Percentiles rank a stretch among this genome's conserved stretches.
Evolutionary conservation across 2,888 invertebrate genomes (phyloP).

Genomic region (Syritta pipiens): DNA sequence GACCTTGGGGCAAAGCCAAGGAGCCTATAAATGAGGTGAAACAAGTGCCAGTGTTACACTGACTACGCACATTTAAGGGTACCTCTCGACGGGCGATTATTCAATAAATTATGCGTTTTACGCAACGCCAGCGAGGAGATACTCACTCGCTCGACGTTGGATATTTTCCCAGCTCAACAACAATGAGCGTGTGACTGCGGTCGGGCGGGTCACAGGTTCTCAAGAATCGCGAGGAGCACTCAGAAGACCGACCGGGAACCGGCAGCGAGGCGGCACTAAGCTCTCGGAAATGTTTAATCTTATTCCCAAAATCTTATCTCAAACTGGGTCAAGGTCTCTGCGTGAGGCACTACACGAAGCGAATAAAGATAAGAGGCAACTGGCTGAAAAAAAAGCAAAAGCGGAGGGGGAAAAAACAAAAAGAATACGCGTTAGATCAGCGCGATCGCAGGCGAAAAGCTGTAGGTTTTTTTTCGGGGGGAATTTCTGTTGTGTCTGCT

Average conservation of each 20-base stretch:
- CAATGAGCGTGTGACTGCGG: background rate
- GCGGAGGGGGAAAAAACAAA: background rate
- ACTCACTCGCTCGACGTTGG: background rate
- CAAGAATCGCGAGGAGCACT: conserved; percentile 1
- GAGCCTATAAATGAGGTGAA: conserved; percentile 61
- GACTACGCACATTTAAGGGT: conserved; percentile 39
- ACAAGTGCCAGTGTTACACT: conserved; percentile 46
- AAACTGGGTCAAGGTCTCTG: conserved; percentile 53
- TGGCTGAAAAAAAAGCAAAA: background rate
- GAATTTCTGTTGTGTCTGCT: background rate
- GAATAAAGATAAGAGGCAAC: conserved; percentile 25
- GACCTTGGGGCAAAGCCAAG: conserved; percentile 68
- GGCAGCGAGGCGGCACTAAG: background rate
- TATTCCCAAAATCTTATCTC: conserved; percentile 54
- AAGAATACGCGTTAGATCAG: conserved; percentile 33
- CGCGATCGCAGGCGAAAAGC: background rate
- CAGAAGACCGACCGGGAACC: background rate
- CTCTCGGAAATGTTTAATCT: conserved; percentile 37
- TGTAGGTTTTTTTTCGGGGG: conserved; percentile 1
- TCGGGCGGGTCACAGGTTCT: background rate
- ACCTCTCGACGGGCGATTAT: conserved; percentile 48
- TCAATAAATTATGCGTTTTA: conserved; percentile 58
- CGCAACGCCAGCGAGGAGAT: conserved; percentile 31
- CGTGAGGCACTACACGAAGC: conserved; percentile 6
- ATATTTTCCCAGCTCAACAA: too few species aligned